Evolutionary conservation across 2,888 invertebrate genomes (phyloP).

Genomic region (Stictocephala bisonia): DNA sequence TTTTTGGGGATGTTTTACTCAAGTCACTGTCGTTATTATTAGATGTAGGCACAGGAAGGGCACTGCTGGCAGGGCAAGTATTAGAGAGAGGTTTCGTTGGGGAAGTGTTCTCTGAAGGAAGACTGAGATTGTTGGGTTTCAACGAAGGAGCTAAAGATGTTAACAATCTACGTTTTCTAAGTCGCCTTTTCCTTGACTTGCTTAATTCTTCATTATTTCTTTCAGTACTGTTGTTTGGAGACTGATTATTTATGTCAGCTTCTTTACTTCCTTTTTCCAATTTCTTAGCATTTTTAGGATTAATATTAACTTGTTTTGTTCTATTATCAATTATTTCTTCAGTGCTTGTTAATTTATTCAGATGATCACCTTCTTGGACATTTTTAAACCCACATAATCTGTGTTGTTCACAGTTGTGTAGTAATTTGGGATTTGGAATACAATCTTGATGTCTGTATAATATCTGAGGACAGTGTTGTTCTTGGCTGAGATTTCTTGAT

Average conservation of each 20-base stretch:
- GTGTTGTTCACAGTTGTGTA: conserved; percentile 26
- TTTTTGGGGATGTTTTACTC: conserved; percentile 18
- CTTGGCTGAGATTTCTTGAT: background rate
- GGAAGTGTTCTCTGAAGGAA: background rate
- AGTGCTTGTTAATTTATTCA: too few species aligned
- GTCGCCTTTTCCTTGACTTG: conserved; percentile 43
- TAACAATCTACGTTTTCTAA: conserved; percentile 32
- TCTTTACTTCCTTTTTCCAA: too few species aligned
- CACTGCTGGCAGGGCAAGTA: background rate
- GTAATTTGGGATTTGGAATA: conserved; percentile 16
- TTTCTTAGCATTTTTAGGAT: background rate
- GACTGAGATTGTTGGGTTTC: background rate
- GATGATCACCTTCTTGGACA: too few species aligned
- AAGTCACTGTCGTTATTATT: too few species aligned
- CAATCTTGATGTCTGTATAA: conserved; percentile 32
- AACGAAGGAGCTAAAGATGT: conserved; percentile 6
- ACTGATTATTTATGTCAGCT: too few species aligned
- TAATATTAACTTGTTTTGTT: background rate
- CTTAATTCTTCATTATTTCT: conserved; percentile 32
- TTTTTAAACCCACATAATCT: too few species aligned
- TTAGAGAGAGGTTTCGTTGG: background rate
- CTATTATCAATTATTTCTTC: conserved; percentile 9
- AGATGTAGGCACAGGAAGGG: too few species aligned
- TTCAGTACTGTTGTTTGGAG: too few species aligned
- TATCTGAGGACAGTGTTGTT: conserved; percentile 4